Evolutionary conservation across 2,888 invertebrate genomes (phyloP).

Genomic region (Heliconius aoede): DNA sequence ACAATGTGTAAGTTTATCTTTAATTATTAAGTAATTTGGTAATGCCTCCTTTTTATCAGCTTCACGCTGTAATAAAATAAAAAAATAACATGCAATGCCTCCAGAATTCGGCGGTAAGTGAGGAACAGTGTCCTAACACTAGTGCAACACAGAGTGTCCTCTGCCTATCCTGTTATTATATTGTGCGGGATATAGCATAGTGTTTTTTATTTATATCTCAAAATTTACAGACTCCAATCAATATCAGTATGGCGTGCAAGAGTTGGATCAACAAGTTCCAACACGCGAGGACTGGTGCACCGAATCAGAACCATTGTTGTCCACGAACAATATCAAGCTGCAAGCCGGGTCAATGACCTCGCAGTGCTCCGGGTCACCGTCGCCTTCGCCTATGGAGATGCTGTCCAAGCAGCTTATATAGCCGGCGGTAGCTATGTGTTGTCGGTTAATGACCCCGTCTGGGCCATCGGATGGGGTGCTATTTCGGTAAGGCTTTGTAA

Average conservation of each 20-base stretch:
- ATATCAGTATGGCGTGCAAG: constrained; percentile 64
- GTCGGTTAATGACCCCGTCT: constrained; percentile 54
- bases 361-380: constrained; percentile 63
- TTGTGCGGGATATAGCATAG: too few relatives aligned
- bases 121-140: too few relatives aligned
- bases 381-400: constrained; percentile 51
- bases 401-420: constrained; percentile 58
- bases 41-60: not conserved
- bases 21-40: not conserved
- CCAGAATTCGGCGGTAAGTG: too few relatives aligned
- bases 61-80: too few relatives aligned
- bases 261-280: constrained; percentile 61
- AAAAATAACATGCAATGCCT: too few relatives aligned
- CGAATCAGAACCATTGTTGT: constrained; percentile 59
- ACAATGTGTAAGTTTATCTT: constrained; percentile 53
- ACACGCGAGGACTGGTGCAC: constrained; percentile 59
- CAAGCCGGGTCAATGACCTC: constrained; percentile 58
- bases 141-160: too few relatives aligned
- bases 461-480: constrained; percentile 71
- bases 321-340: constrained; percentile 57
- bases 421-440: constrained; percentile 59
- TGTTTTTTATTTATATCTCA: not conserved
- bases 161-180: too few relatives aligned
- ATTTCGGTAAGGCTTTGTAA: constrained; percentile 55
- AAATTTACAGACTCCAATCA: constrained; percentile 55